phyloP scores from a whole-genome alignment of 2,797 vertebrate genomes.

The Diplodus puntazzo region DNA sequence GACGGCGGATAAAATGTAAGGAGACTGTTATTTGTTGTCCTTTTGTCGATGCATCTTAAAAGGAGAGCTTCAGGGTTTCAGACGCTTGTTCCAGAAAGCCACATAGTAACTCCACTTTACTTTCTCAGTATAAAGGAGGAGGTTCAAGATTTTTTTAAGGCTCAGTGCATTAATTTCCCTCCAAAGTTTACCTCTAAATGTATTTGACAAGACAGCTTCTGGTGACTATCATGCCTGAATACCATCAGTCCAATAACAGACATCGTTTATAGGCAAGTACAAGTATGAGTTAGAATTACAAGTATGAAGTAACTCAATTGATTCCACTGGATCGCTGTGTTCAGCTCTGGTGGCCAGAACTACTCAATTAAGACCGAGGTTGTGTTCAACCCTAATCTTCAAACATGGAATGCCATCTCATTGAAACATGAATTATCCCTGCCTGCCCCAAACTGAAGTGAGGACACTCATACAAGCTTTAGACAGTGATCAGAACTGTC shows the following conservation, averaged over 20 bases:
- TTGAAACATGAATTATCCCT: too few relatives aligned
- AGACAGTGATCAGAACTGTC: background rate
- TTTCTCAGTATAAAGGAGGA: background rate
- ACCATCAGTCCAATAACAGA: background rate
- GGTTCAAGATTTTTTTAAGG: background rate
- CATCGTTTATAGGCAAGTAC: too few relatives aligned
- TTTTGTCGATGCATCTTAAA: constrained; percentile 41
- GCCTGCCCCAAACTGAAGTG: too few relatives aligned
- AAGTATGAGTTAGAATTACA: too few relatives aligned
- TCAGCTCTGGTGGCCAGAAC: too few relatives aligned
- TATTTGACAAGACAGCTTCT: background rate
- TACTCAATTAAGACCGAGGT: too few relatives aligned
- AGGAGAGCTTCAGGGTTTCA: constrained; percentile 23
- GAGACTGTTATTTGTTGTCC: constrained; percentile 35
- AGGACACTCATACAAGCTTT: too few relatives aligned
- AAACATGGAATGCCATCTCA: too few relatives aligned
- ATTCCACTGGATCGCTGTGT: too few relatives aligned
- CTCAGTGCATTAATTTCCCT: background rate
- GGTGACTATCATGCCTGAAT: background rate
- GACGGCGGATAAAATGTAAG: constrained; percentile 40
- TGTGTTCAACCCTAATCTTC: too few relatives aligned
- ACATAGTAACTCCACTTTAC: constrained; percentile 6
- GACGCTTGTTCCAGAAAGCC: constrained; percentile 10
- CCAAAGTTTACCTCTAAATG: background rate
- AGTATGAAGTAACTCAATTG: too few relatives aligned